Percentiles rank a stretch among this genome's conserved stretches.
These are phyloP conservation scores for Craniophora ligustri DNA, from an alignment of 2,888 invertebrate genomes.

Conservation along the genomic window DNA sequence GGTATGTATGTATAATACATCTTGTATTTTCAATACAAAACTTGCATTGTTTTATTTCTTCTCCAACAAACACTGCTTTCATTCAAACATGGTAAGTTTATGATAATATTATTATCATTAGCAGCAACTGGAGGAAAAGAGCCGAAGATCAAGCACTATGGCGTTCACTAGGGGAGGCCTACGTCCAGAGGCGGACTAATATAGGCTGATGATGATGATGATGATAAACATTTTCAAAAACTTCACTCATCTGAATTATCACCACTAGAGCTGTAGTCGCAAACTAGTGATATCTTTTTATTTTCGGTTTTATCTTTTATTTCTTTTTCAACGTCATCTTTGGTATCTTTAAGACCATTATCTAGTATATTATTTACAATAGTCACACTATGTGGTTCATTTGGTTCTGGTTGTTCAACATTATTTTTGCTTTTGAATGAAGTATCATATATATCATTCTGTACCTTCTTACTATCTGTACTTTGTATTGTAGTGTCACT, in stretches of 20 bases:
- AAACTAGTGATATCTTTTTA: constrained; percentile 67
- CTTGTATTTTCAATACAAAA: too few relatives aligned
- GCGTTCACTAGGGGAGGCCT: too few relatives aligned
- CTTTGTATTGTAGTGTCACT: neutral
- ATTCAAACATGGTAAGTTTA: too few relatives aligned
- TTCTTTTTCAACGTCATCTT: constrained; percentile 21
- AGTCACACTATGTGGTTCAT: neutral
- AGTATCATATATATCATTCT: neutral
- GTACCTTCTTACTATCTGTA: neutral
- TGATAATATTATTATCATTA: too few relatives aligned
- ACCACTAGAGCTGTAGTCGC: constrained; percentile 80
- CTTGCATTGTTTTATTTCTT: too few relatives aligned
- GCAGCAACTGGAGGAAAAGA: too few relatives aligned
- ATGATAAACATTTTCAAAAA: too few relatives aligned
- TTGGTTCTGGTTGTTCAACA: neutral
- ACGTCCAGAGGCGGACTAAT: too few relatives aligned
- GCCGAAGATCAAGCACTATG: too few relatives aligned
- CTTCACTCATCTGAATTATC: constrained; percentile 66
- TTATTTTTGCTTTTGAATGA: neutral
- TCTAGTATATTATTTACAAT: constrained; percentile 4
- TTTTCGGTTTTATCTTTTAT: constrained; percentile 2
- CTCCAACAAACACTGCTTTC: too few relatives aligned
- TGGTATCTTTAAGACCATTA: constrained; percentile 13
- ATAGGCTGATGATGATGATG: too few relatives aligned
- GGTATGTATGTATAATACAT: too few relatives aligned